Percentiles rank a stretch among this genome's conserved stretches.
phyloP scores from a whole-genome alignment of 2,113 vertebrate species.

The Vulpes lagopus region DNA sequence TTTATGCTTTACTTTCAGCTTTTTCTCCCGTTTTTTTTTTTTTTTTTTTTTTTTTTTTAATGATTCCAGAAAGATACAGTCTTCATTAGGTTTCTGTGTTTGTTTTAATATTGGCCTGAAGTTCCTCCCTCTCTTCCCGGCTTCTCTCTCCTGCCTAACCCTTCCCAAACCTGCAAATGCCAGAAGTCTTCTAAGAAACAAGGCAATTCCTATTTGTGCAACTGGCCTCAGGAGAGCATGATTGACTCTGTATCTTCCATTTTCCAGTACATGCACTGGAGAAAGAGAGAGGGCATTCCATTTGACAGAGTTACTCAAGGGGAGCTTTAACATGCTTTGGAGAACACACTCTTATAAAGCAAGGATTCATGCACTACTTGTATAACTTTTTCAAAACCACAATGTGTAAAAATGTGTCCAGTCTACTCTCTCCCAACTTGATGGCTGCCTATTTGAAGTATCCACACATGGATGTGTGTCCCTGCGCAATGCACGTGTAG shows the following conservation, averaged over 20 bases:
- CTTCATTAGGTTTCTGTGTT: not conserved
- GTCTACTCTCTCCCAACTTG: not conserved
- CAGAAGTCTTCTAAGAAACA: constrained; percentile 45
- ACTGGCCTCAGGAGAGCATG: not conserved
- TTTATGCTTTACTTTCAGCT: constrained; percentile 31
- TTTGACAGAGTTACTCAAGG: not conserved
- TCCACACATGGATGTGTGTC: no score
- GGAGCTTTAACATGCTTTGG: not conserved
- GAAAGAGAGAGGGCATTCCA: no score
- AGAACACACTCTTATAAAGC: not conserved
- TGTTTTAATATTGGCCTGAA: not conserved
- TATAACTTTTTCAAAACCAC: not conserved
- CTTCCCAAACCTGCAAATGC: not conserved
- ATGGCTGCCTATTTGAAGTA: not conserved
- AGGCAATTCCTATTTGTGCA: not conserved
- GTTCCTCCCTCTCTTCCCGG: not conserved
- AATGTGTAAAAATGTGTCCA: not conserved
- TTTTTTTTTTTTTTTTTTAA: no score
- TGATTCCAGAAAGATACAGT: constrained; percentile 20
- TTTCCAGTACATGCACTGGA: not conserved
- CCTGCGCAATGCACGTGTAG: not conserved
- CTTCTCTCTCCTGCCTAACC: not conserved
- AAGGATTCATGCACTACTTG: not conserved
- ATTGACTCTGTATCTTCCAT: not conserved
- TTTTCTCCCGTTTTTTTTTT: not conserved